A percentile compares a stretch with the other conserved stretches of the same genome.
Conservation (phyloP, 2,888 invertebrate genomes). For the Smittia sp. region DNA sequence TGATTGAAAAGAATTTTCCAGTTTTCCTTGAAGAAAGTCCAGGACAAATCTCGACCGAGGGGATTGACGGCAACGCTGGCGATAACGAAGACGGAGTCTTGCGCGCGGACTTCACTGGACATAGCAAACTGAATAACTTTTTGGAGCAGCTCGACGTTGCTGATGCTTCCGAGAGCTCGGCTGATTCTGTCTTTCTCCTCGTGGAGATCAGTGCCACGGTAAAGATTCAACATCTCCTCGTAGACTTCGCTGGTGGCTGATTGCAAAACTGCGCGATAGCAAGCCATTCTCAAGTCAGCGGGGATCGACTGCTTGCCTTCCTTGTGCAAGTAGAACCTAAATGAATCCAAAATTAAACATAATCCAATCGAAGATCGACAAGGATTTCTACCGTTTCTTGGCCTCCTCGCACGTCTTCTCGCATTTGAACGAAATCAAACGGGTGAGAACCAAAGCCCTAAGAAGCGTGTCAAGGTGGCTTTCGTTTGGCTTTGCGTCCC, state of each 20-base stretch:
- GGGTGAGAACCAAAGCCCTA: constrained; percentile 77
- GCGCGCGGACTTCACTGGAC: constrained; percentile 85
- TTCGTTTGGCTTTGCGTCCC: constrained; percentile 79
- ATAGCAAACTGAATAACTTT: constrained; percentile 78
- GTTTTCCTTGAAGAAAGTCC: constrained; percentile 87
- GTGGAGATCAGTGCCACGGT: constrained; percentile 80
- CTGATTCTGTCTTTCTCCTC: constrained; percentile 93
- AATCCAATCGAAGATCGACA: background rate
- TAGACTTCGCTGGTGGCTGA: constrained; percentile 69
- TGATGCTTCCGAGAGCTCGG: constrained; percentile 76
- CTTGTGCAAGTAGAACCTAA: constrained; percentile 65
- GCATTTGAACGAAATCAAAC: constrained; percentile 79
- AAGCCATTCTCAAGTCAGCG: constrained; percentile 84
- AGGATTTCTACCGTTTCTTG: constrained; percentile 55
- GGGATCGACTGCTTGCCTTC: constrained; percentile 62
- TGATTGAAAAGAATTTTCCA: constrained; percentile 72
- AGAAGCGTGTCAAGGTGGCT: constrained; percentile 84
- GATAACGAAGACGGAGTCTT: constrained; percentile 88
- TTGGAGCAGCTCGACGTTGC: constrained; percentile 66
- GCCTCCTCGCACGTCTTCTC: constrained; percentile 76
- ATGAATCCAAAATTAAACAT: constrained; percentile 2
- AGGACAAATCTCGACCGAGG: constrained; percentile 79
- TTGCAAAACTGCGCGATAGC: constrained; percentile 79
- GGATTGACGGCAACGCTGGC: constrained; percentile 79
- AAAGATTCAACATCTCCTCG: constrained; percentile 73